These are phyloP conservation scores for Parus major DNA, from an alignment of 2,113 vertebrate species.

Conservation along the genomic window DNA sequence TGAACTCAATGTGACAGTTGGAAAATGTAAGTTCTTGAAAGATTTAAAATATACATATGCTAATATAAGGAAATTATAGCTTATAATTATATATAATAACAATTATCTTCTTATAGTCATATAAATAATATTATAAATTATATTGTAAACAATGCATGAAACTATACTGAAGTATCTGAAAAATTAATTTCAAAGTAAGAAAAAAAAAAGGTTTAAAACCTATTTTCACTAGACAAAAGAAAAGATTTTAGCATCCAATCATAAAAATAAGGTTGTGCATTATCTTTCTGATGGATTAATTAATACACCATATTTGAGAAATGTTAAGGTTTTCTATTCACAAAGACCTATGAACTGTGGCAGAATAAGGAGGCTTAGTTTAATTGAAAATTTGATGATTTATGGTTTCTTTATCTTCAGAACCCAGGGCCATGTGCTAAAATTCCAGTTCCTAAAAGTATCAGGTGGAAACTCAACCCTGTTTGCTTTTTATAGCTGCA, in stretches of 20 bases:
- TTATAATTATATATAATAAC: not conserved
- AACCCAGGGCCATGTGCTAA: not conserved
- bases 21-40: not conserved
- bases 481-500: not conserved
- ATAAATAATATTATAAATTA: not conserved
- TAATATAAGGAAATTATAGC: not conserved
- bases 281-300: not conserved
- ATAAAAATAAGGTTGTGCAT: not conserved
- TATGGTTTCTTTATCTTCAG: not conserved
- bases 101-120: not conserved
- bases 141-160: not conserved
- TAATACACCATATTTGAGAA: not conserved
- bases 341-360: not conserved
- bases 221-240: not conserved
- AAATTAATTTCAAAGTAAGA: not conserved
- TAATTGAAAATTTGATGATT: not conserved
- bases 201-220: not conserved
- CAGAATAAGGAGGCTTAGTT: not conserved
- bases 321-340: not conserved
- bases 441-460: not conserved
- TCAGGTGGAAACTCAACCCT: not conserved
- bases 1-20: not conserved
- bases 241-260: not conserved
- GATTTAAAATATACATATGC: not conserved
- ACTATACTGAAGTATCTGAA: not conserved